A percentile compares a stretch with the other conserved stretches of the same genome.
These are phyloP conservation scores for Lysandra coridon DNA, from an alignment of 2,888 invertebrate species.

Conservation along the genomic window DNA sequence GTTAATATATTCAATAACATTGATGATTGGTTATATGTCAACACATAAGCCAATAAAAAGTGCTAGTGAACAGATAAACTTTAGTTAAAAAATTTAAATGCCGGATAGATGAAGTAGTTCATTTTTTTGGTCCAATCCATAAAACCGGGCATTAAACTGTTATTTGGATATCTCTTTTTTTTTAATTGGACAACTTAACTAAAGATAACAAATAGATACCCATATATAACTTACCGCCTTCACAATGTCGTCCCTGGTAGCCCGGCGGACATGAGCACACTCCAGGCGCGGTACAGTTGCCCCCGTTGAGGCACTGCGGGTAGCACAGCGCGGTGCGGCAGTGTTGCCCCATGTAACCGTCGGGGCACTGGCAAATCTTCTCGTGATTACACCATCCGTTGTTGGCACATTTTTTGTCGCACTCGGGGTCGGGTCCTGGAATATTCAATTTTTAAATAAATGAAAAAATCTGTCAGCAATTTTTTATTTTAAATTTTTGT, in stretches of 20 bases:
- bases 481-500: not conserved
- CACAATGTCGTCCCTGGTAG: conserved; percentile 94
- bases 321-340: conserved; percentile 94
- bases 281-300: conserved; percentile 94
- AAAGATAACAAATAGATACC: too few relatives aligned
- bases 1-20: too few relatives aligned
- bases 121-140: too few relatives aligned
- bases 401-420: conserved; percentile 92
- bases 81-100: too few relatives aligned
- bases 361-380: conserved; percentile 92
- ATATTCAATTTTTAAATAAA: not conserved
- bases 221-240: conserved; percentile 84
- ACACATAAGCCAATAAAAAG: too few relatives aligned
- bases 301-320: conserved; percentile 95
- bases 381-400: conserved; percentile 92
- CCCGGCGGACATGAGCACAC: conserved; percentile 93
- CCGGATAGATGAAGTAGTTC: too few relatives aligned
- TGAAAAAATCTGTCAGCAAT: not conserved
- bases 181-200: too few relatives aligned
- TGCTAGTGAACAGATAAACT: too few relatives aligned
- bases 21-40: too few relatives aligned
- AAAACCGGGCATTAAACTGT: too few relatives aligned
- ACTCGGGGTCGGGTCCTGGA: conserved; percentile 92
- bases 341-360: conserved; percentile 94
- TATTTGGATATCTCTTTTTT: too few relatives aligned